Evolutionary conservation across 1,140 invertebrate species (phyloP), one percentile per base, ranked within the genome.

Genomic region (Trypoxylus dichotomus): DNA sequence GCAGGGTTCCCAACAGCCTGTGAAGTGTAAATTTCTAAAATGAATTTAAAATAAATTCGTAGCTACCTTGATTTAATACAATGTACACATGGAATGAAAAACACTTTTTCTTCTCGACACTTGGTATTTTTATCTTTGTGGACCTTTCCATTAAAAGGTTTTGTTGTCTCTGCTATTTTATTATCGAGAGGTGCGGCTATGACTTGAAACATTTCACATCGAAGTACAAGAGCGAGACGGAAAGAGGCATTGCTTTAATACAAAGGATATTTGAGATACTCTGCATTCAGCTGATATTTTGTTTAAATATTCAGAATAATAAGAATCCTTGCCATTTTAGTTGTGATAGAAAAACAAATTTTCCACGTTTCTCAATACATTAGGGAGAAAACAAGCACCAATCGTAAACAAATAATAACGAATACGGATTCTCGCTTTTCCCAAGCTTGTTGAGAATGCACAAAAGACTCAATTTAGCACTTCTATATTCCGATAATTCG

Each of bases 221-320:
- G 32, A 58, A 58, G 13, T 58, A 19, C 47, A 58, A 58, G 32
- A 7, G 32, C 10, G 32, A 37, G 32, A 8, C 5, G 15, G 13
- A 54, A 58, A 58, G 15, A 13, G 25, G 60, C n/a, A 63, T 63
- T 63, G 60, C 24, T 58, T 63, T 63, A 63, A 63, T 63, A 19
- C 60, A 63, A 24, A 63, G 60, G 19, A 63, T 63, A 24, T 63
- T 24, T 19, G 60, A 63, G 60, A 63, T 63, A 19, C 13, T 63
- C 24, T 63, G 25, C 60, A 63, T 63, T 47, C 43, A 47, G n/a
- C 15, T 47, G 43, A 13, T 47, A 47, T 47, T 47, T 15, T 19
- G 43, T 5, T 37, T 37, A 8, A 37, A 37, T 37, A 37, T 37
- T 37, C 10, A 7, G 10, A 37, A 37, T 37, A 37, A 37, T 37